Conservation (phyloP, 2,888 invertebrate species). For the Lasioglossum zephyrum region DNA sequence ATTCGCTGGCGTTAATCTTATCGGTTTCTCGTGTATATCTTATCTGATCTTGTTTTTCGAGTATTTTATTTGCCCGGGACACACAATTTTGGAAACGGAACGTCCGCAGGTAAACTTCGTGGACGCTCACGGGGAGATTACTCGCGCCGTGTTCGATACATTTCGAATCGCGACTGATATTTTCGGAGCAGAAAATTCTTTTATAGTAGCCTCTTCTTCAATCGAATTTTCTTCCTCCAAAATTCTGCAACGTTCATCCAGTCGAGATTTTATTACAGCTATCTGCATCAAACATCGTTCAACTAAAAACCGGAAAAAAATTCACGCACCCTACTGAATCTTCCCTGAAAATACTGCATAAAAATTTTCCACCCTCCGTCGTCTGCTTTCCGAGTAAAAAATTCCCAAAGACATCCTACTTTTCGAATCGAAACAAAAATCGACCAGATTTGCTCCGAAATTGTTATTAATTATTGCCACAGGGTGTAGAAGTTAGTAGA, state of each 20-base stretch:
- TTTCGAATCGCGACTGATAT: not conserved
- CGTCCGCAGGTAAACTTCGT: not conserved
- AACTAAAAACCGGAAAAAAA: not conserved
- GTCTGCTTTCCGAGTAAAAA: not conserved
- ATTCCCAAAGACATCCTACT: not conserved
- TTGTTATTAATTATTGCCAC: not conserved
- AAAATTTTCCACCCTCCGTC: not conserved
- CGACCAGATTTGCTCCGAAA: not conserved
- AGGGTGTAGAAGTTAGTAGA: not conserved
- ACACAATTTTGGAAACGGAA: conserved; percentile 46
- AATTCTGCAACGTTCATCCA: not conserved
- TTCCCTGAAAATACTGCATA: not conserved
- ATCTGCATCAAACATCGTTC: not conserved
- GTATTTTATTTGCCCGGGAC: conserved; percentile 78
- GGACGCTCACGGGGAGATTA: not conserved
- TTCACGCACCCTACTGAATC: not conserved
- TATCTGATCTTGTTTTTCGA: conserved; percentile 78
- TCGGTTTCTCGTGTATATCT: conserved; percentile 76
- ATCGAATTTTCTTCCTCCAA: not conserved
- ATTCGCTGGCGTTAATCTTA: conserved; percentile 78
- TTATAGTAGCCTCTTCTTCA: accelerated
- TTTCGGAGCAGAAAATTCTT: not conserved
- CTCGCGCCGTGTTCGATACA: not conserved
- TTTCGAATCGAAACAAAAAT: not conserved
- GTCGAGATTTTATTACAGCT: not conserved